Percentiles rank a stretch among this genome's conserved stretches.
Evolutionary conservation across 1,140 invertebrate genomes (phyloP).

Genomic region (Agrilus planipennis): DNA sequence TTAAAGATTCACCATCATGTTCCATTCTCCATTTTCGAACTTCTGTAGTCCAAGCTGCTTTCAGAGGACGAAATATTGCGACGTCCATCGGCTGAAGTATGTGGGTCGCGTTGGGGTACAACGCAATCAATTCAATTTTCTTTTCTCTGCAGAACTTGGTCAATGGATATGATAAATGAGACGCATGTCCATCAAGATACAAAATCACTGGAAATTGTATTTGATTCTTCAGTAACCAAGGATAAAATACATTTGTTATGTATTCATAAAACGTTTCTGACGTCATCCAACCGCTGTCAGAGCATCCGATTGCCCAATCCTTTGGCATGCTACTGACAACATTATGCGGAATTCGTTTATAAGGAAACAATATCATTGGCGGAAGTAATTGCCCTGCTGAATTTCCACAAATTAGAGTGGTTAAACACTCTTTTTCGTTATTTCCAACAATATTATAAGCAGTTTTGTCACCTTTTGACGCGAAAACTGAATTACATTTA

Average conservation of each 20-base stretch:
- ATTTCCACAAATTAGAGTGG: constrained; percentile 9
- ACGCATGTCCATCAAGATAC: constrained; percentile 34
- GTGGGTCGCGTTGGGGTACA: constrained; percentile 34
- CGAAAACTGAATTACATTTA: constrained; percentile 22
- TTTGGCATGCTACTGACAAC: background rate
- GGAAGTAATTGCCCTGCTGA: constrained; percentile 6
- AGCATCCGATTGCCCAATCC: constrained; percentile 18
- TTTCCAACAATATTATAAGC: constrained; percentile 17
- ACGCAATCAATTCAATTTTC: constrained; percentile 28
- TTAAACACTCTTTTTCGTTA: constrained; percentile 18
- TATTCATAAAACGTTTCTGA: constrained; percentile 30
- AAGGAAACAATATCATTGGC: constrained; percentile 12
- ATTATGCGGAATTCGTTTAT: constrained; percentile 2
- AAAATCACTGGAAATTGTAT: constrained; percentile 24
- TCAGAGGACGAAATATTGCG: constrained; percentile 27
- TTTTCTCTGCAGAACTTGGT: constrained; percentile 31
- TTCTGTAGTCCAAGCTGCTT: constrained; percentile 23
- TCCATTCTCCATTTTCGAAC: constrained; percentile 19
- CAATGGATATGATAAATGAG: constrained; percentile 28
- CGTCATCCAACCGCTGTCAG: constrained; percentile 31
- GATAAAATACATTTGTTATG: constrained; percentile 28
- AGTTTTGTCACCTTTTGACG: constrained; percentile 22
- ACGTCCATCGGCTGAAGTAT: constrained; percentile 35
- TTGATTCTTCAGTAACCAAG: constrained; percentile 20
- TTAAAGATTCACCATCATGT: constrained; percentile 9